Conservation (phyloP, 2,797 vertebrate genomes). For the Poliocrania exsul region DNA sequence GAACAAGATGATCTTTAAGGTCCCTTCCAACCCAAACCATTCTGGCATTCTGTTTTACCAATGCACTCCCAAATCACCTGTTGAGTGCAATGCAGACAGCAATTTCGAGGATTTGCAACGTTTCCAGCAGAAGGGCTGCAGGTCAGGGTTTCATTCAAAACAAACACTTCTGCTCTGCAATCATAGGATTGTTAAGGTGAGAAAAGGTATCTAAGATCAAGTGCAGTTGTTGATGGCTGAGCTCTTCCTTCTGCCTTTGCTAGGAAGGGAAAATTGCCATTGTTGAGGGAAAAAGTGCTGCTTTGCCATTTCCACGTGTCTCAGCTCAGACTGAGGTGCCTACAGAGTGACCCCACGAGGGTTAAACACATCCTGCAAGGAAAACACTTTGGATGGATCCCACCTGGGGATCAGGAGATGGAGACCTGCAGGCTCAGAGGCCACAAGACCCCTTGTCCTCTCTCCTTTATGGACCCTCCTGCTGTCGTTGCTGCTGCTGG, state of each 20-base stretch:
- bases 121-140: background rate
- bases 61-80: fast-evolving
- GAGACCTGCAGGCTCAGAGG: background rate
- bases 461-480: fast-evolving
- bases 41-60: background rate
- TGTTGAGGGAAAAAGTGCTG: fast-evolving
- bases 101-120: no score
- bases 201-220: background rate
- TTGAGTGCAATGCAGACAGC: background rate
- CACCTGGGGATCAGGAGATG: background rate
- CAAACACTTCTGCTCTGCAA: background rate
- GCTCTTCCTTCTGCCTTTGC: background rate
- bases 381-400: background rate
- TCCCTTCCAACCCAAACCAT: background rate
- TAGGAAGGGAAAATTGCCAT: background rate
- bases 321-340: background rate
- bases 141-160: background rate
- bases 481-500: fast-evolving
- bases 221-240: background rate
- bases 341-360: fast-evolving
- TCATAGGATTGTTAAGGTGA: background rate
- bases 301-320: background rate
- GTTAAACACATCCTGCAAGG: fast-evolving
- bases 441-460: fast-evolving
- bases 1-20: background rate